These are phyloP conservation scores for Podarcis muralis DNA, from an alignment of 2,113 vertebrate species.

Conservation along the genomic window DNA sequence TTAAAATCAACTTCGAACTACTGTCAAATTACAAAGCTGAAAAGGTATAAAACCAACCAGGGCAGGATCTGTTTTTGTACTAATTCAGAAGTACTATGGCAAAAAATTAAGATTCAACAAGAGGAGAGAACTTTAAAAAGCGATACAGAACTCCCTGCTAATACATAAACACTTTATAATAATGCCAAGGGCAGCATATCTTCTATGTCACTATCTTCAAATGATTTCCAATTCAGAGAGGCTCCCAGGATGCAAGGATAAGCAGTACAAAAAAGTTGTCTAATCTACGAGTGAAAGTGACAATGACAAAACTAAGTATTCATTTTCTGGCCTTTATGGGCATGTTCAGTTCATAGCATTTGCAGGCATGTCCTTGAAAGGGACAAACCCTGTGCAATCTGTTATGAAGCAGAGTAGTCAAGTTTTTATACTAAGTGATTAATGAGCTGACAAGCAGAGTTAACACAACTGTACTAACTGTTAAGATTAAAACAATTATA, in stretches of 20 bases:
- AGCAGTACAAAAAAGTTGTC: neutral
- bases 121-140: neutral
- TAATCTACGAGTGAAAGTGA: neutral
- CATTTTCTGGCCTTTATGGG: neutral
- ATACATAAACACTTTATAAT: neutral
- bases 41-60: neutral
- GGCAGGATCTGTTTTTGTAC: neutral
- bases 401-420: neutral
- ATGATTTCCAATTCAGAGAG: neutral
- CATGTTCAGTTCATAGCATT: neutral
- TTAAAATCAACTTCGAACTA: neutral
- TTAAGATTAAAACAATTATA: constrained; percentile 21
- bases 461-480: constrained; percentile 5
- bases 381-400: neutral
- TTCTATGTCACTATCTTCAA: neutral
- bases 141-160: neutral
- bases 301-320: neutral
- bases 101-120: neutral
- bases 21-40: neutral
- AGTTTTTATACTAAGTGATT: constrained; percentile 7
- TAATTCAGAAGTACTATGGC: neutral
- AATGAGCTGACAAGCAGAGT: constrained; percentile 15
- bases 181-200: neutral
- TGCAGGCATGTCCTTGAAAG: neutral
- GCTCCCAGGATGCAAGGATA: neutral